These are phyloP conservation scores for Bergia sp. DNA, from an alignment of 92 coral and sea anemone genomes.

Conservation along the genomic window DNA sequence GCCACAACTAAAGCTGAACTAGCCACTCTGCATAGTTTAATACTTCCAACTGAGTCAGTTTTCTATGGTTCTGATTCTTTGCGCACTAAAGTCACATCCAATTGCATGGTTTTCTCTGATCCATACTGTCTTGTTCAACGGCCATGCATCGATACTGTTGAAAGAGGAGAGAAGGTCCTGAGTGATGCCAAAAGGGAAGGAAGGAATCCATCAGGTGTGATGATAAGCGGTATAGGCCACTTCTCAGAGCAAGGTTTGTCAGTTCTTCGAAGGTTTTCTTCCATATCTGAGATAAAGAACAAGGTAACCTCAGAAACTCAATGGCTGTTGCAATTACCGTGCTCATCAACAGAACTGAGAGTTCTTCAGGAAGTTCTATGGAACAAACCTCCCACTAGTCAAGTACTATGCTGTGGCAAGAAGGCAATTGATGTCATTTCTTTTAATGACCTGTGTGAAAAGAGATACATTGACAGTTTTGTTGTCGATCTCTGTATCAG, in stretches of 20 bases:
- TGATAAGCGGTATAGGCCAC: conserved; percentile 40
- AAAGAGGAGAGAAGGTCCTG: conserved; percentile 40
- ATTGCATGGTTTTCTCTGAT: conserved; percentile 1
- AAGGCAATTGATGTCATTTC: conserved; percentile 55
- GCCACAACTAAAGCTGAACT: conserved; percentile 51
- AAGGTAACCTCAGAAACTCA: conserved; percentile 48
- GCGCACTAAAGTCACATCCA: not conserved
- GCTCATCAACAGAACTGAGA: not conserved
- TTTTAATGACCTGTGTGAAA: conserved; percentile 47
- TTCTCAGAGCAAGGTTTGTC: conserved; percentile 53
- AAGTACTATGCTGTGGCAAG: conserved; percentile 17
- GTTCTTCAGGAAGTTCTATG: conserved; percentile 38
- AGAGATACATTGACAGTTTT: conserved; percentile 61
- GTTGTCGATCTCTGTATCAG: conserved; percentile 47
- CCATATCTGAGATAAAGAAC: conserved; percentile 8
- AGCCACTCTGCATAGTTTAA: conserved; percentile 40
- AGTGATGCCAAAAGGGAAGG: conserved; percentile 31
- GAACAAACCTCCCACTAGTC: conserved; percentile 39
- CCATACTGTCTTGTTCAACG: conserved; percentile 37
- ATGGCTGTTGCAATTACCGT: conserved; percentile 44
- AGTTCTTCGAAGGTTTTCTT: conserved; percentile 46
- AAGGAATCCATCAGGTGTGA: conserved; percentile 34
- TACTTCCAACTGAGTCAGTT: not conserved
- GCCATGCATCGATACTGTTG: conserved; percentile 44
- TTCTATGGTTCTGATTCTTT: not conserved